These are phyloP conservation scores for Drosophila phalerata DNA, from an alignment of 2,888 invertebrate genomes.

Conservation along the genomic window DNA sequence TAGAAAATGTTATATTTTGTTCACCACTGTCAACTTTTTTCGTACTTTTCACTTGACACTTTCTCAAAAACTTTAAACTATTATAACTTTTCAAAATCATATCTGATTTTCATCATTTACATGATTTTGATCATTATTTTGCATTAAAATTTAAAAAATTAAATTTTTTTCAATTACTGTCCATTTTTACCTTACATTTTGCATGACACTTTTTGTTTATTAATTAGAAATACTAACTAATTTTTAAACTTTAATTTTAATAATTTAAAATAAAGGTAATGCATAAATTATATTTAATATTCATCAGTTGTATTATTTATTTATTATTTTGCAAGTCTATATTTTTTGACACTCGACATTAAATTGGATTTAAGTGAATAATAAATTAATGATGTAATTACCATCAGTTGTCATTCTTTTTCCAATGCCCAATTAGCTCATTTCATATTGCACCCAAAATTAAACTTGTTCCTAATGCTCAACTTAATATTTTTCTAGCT, in stretches of 20 bases:
- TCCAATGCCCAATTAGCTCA: conserved; percentile 50
- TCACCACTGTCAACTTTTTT: no score
- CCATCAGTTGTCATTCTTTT: conserved; percentile 33
- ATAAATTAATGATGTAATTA: conserved; percentile 30
- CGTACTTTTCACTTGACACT: no score
- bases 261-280: not conserved
- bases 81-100: no score
- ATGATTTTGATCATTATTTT: no score
- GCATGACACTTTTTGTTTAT: no score
- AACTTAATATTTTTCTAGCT: conserved; percentile 12
- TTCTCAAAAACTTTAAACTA: no score
- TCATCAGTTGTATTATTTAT: not conserved
- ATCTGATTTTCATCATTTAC: no score
- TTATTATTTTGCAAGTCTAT: not conserved
- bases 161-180: no score
- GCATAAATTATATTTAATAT: not conserved
- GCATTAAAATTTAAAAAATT: no score
- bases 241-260: not conserved
- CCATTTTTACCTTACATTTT: no score
- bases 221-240: no score
- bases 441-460: conserved; percentile 28
- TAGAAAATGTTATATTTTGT: no score
- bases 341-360: not conserved
- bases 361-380: conserved; percentile 29
- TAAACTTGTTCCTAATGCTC: conserved; percentile 18